These are phyloP conservation scores for Umimayanthus kanabou DNA, from an alignment of 92 coral and sea anemone species.

Conservation along the genomic window DNA sequence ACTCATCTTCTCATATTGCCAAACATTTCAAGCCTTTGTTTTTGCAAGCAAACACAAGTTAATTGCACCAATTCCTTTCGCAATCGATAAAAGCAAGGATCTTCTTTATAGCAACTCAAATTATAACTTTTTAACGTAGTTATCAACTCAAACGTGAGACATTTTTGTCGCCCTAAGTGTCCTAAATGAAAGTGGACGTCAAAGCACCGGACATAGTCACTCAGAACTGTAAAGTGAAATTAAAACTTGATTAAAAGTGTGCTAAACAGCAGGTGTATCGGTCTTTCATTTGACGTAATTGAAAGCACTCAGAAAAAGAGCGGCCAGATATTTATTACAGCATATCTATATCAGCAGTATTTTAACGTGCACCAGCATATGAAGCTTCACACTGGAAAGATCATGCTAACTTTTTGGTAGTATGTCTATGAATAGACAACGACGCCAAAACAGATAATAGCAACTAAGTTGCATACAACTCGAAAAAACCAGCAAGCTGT, in stretches of 20 bases:
- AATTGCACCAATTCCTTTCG: background rate
- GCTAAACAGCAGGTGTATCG: slow-evolving; percentile 6
- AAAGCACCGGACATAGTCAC: slow-evolving; percentile 6
- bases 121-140: background rate
- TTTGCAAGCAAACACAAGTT: background rate
- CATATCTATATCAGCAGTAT: background rate
- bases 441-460: background rate
- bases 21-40: background rate
- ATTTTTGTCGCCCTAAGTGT: background rate
- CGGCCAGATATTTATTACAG: background rate
- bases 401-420: background rate
- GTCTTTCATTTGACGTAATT: background rate
- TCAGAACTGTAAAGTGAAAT: background rate
- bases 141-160: background rate
- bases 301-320: slow-evolving; percentile 10
- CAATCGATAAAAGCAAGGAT: background rate
- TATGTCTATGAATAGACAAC: background rate
- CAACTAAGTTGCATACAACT: no score
- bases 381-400: background rate
- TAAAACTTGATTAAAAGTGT: slow-evolving; percentile 11
- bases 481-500: background rate
- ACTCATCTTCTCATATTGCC: background rate
- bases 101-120: background rate
- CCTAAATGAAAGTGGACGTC: background rate
- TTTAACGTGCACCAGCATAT: background rate